Evolutionary conservation across 2,797 vertebrate genomes (phyloP).

Genomic region (Hypotaenidia philippensis): DNA sequence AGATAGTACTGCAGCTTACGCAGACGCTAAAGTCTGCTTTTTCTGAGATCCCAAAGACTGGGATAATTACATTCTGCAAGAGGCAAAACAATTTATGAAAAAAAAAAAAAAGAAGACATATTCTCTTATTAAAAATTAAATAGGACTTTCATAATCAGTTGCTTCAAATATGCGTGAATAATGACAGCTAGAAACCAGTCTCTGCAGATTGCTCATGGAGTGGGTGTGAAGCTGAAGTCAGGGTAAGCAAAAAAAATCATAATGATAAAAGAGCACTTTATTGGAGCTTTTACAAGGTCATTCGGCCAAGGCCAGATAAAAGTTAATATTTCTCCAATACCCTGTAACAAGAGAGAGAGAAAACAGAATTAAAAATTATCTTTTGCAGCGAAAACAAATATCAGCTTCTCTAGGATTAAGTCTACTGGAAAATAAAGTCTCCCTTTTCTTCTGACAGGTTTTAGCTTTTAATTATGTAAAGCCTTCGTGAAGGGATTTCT

Average conservation of each 20-base stretch:
- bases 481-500: conserved; percentile 27
- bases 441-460: neutral
- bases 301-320: conserved; percentile 19
- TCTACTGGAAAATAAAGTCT: conserved; percentile 20
- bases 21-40: neutral
- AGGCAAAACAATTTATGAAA: conserved; percentile 9
- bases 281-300: conserved; percentile 23
- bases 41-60: neutral
- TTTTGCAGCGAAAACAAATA: conserved; percentile 52
- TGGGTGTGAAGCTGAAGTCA: conserved; percentile 14
- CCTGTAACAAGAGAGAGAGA: conserved; percentile 66
- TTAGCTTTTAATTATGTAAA: conserved; percentile 67
- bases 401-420: conserved; percentile 40
- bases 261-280: neutral
- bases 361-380: conserved; percentile 61
- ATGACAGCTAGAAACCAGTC: conserved; percentile 28
- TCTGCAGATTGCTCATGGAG: neutral
- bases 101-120: neutral
- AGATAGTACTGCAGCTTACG: neutral
- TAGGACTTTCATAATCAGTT: conserved; percentile 38
- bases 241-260: conserved; percentile 1
- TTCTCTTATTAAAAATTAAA: conserved; percentile 66
- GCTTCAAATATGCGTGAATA: conserved; percentile 31
- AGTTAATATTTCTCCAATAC: conserved; percentile 25
- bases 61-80: conserved; percentile 30